These are phyloP conservation scores for Tyria jacobaeae DNA, from an alignment of 2,888 invertebrate species.

Conservation along the genomic window DNA sequence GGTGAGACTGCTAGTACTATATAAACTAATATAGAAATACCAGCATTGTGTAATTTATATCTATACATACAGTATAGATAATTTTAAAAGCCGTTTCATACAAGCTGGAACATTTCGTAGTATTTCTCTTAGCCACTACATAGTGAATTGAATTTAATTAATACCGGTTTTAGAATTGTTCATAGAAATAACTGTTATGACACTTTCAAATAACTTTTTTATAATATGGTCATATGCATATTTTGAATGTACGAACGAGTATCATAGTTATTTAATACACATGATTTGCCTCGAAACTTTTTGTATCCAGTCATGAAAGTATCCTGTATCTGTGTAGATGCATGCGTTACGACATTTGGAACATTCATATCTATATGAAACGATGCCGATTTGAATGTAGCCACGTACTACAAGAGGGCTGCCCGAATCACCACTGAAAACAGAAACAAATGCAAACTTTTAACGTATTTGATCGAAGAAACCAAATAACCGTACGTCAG, in stretches of 20 bases:
- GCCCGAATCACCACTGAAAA: conserved; percentile 59
- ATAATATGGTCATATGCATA: not conserved
- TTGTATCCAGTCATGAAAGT: conserved; percentile 35
- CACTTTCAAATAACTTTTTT: not conserved
- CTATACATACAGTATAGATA: no score
- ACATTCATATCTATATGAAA: conserved; percentile 46
- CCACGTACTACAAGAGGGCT: conserved; percentile 45
- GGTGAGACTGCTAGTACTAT: no score
- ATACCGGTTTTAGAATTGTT: no score
- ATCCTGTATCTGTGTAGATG: conserved; percentile 51
- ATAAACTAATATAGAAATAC: no score
- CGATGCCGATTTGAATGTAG: conserved; percentile 54
- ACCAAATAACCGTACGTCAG: no score
- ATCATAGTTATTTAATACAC: not conserved
- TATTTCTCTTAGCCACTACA: no score
- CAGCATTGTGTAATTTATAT: no score
- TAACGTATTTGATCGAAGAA: no score
- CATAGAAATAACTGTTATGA: not conserved
- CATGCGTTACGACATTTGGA: conserved; percentile 19
- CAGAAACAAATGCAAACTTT: not conserved
- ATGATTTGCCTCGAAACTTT: not conserved
- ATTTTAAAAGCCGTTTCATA: no score
- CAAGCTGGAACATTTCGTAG: no score
- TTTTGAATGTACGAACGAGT: not conserved
- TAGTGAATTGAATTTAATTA: no score